A percentile compares a stretch with the other conserved stretches of the same genome.
Conservation (phyloP, 2,888 invertebrate species). For the Augiades crinisus region DNA sequence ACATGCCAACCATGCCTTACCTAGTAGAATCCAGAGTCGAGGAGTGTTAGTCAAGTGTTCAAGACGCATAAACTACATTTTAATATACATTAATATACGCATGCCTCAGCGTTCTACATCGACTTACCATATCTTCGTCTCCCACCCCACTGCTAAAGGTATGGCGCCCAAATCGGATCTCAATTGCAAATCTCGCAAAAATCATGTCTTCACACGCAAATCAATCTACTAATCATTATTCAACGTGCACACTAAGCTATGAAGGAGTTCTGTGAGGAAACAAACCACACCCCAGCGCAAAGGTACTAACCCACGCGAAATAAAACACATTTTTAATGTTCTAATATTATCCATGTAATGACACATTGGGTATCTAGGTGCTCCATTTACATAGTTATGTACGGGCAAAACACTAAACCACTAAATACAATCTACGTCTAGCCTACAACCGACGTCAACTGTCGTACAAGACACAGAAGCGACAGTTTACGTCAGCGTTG, state of each 20-base stretch:
- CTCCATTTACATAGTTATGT: constrained; percentile 63
- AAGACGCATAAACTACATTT: constrained; percentile 39
- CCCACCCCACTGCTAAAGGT: constrained; percentile 36
- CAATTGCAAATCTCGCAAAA: constrained; percentile 33
- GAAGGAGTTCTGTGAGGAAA: constrained; percentile 36
- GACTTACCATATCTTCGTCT: constrained; percentile 47
- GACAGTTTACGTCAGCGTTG: constrained; percentile 45
- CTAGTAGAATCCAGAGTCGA: constrained; percentile 28
- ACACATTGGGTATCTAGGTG: constrained; percentile 74
- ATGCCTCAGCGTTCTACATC: constrained; percentile 44
- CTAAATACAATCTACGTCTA: constrained; percentile 67
- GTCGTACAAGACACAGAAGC: constrained; percentile 31
- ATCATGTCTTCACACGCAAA: constrained; percentile 44
- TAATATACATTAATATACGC: constrained; percentile 39
- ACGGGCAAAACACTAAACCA: constrained; percentile 64
- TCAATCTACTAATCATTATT: constrained; percentile 46
- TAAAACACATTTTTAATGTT: constrained; percentile 76
- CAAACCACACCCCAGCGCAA: constrained; percentile 53
- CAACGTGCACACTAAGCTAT: constrained; percentile 40
- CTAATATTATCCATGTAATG: constrained; percentile 79
- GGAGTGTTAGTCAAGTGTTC: constrained; percentile 48
- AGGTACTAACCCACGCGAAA: constrained; percentile 63
- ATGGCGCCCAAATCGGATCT: constrained; percentile 51
- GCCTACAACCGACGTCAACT: constrained; percentile 53
- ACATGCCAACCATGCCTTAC: constrained; percentile 69